These are phyloP conservation scores for Ptychodera flava DNA, from an alignment of 35 echinoderm and acorn worm species.

Conservation along the genomic window DNA sequence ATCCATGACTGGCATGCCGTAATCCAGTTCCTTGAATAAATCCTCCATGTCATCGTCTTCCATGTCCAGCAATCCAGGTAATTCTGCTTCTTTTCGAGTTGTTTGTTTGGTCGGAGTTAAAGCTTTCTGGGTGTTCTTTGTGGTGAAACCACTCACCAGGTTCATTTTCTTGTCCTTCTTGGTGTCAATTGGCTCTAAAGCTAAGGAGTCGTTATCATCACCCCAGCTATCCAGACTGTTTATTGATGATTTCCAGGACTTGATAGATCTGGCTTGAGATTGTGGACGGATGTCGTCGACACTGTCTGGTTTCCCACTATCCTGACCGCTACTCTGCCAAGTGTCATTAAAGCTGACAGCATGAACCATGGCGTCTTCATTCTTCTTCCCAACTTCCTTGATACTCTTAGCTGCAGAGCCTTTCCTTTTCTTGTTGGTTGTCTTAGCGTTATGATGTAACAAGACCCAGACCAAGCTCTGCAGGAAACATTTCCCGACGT, in stretches of 20 bases:
- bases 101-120: neutral
- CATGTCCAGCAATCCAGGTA: constrained; percentile 41
- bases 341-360: neutral
- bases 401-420: neutral
- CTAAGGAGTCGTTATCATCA: constrained; percentile 57
- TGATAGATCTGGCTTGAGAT: constrained; percentile 25
- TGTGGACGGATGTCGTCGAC: constrained; percentile 29
- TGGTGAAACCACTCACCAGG: neutral
- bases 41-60: constrained; percentile 42
- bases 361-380: neutral
- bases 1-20: constrained; percentile 72
- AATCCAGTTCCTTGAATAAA: constrained; percentile 70
- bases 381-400: neutral
- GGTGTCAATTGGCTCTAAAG: constrained; percentile 40
- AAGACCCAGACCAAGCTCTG: constrained; percentile 78
- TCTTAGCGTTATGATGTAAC: constrained; percentile 42
- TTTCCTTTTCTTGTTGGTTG: constrained; percentile 24
- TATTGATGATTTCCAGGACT: constrained; percentile 31
- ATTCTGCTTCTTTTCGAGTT: neutral
- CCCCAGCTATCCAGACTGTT: constrained; percentile 74
- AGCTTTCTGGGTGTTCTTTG: neutral
- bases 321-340: constrained; percentile 37
- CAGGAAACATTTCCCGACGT: constrained; percentile 55
- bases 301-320: constrained; percentile 71
- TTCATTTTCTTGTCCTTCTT: constrained; percentile 19